Percentiles rank a stretch among this genome's conserved stretches.
Evolutionary conservation across 37 sponge, comb jelly and placozoan species (phyloP).

Genomic region (Mnemiopsis leidyi): DNA sequence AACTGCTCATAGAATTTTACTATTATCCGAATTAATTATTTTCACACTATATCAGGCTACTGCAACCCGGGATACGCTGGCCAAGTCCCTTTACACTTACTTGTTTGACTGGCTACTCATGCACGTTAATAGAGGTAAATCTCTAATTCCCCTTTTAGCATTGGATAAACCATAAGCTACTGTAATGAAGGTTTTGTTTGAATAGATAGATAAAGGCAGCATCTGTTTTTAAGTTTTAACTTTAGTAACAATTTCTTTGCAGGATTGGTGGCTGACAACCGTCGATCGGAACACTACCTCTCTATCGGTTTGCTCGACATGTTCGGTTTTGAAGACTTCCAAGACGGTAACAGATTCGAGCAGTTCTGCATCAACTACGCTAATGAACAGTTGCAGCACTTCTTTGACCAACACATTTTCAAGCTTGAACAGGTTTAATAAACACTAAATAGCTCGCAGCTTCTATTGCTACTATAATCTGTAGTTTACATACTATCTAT

Average conservation of each 20-base stretch:
- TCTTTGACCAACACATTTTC: constrained; percentile 97
- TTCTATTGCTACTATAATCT: too few species aligned
- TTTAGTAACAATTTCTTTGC: not conserved
- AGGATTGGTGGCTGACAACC: constrained; percentile 48
- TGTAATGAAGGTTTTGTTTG: too few species aligned
- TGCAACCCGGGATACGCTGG: constrained; percentile 83
- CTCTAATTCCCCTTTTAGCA: too few species aligned
- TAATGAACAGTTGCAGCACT: constrained; percentile 97
- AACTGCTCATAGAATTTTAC: too few species aligned
- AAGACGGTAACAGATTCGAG: constrained; percentile 87
- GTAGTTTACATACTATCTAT: too few species aligned
- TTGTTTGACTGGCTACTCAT: constrained; percentile 90
- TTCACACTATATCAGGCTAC: constrained; percentile 71
- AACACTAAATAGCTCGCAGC: not conserved
- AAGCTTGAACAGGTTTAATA: constrained; percentile 75
- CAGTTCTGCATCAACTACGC: constrained; percentile 99
- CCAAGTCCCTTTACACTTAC: constrained; percentile 93
- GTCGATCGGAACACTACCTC: constrained; percentile 25
- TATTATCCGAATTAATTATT: too few species aligned
- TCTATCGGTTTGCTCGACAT: constrained; percentile 96
- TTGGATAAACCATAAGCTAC: too few species aligned
- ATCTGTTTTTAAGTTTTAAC: not conserved
- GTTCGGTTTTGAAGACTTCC: constrained; percentile 96
- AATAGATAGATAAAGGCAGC: too few species aligned
- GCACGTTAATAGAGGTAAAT: constrained; percentile 45